These are phyloP conservation scores for Protodeltote pygarga DNA, from an alignment of 2,888 invertebrate genomes.

Conservation along the genomic window DNA sequence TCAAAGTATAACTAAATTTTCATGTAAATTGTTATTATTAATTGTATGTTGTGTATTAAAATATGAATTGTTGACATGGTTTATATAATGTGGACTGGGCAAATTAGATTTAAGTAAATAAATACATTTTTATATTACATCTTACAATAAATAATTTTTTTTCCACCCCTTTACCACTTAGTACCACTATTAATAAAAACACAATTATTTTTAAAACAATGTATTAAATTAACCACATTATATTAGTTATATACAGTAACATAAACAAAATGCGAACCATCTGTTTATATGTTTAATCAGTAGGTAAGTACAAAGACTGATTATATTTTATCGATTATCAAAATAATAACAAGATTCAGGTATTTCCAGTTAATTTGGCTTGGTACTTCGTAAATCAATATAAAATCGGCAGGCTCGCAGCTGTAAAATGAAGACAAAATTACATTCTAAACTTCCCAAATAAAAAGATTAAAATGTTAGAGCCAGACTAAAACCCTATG, in stretches of 20 bases:
- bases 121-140: too few relatives aligned
- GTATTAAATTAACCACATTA: conserved; percentile 86
- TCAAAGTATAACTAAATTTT: neutral
- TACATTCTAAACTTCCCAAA: conserved; percentile 64
- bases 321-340: conserved; percentile 49
- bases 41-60: conserved; percentile 36
- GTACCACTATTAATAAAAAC: conserved; percentile 12
- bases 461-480: conserved; percentile 52
- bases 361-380: conserved; percentile 49
- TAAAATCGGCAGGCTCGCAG: conserved; percentile 50
- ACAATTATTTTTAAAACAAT: conserved; percentile 78
- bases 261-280: conserved; percentile 84
- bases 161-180: conserved; percentile 12
- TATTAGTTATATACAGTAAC: conserved; percentile 84
- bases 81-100: conserved; percentile 65
- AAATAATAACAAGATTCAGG: conserved; percentile 35
- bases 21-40: neutral
- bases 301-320: conserved; percentile 52
- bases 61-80: conserved; percentile 55
- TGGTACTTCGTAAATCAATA: conserved; percentile 50
- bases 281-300: conserved; percentile 53
- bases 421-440: conserved; percentile 52
- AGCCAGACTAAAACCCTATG: conserved; percentile 21
- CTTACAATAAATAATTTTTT: conserved; percentile 19
- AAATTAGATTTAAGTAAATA: conserved; percentile 58